Base-by-base conservation (phyloP, 2,113 vertebrate species). In the Elephas maximus region DNA sequence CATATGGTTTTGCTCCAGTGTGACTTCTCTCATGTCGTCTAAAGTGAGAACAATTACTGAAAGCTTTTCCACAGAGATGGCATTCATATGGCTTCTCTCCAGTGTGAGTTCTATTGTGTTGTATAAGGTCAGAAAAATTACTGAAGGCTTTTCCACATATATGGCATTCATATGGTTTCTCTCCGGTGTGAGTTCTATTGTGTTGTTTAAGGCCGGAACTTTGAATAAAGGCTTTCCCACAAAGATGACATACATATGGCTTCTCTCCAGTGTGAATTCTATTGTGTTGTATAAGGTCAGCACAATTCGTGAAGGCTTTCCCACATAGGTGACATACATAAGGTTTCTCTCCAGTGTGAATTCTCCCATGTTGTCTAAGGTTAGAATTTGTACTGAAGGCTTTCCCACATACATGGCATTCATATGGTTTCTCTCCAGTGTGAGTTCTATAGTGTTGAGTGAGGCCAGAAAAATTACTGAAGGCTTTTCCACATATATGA, bases 341-440 rank as follows among this genome's bases (percentile, higher is more conserved):
- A 9, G 63, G 83, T 81, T 62, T 93, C 71, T 94, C 88, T 48
- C 37, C 96, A 79, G 10, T 93, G 37, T 95, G 96, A 8, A 77
- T 95, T 41, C 88, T 92, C 33, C 78, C 77, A 21, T 97, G 94
- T 14, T 53, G 69, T 26, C 87, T 88, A 8, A 97, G 91, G 33
- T 89, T 88, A 14, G 67, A 83, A 30, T 76, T 93, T 20, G 90
- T 88, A 23, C 77, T 80, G 41, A 97, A 97, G 57, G 88, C 69
- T 48, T 93, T 93, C 11, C 90, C 90, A 73, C 90, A 97, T 0
- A 90, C 44, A 0, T 60, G 93, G 8, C 95, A 97, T 20, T 76
- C 81, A n/a, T 95, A 94, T 0, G 94, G 96, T 30, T 92, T 95
- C n/a, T 95, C 94, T 21, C 94, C 91, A 33, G 78, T 94, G 33